Evolutionary conservation across 2,797 vertebrate genomes (phyloP).

Genomic region (Hippopotamyrus pictus): DNA sequence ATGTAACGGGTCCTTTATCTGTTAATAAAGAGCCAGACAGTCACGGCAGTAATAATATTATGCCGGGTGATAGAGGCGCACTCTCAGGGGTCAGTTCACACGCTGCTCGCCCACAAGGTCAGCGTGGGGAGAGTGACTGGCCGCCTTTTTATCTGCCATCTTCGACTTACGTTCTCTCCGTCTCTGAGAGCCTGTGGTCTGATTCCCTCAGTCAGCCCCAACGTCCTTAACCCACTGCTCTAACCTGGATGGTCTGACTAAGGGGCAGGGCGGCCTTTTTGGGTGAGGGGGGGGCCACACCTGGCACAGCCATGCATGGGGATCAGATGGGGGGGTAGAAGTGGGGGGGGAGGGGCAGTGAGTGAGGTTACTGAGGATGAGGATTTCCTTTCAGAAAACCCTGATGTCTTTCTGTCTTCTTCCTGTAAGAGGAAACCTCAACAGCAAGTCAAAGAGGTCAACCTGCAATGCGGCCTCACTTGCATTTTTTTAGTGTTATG

Average conservation of each 20-base stretch:
- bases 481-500: not conserved
- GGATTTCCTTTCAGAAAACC: not conserved
- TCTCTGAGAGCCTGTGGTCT: slow-evolving; percentile 26
- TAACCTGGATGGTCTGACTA: not conserved
- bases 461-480: not conserved
- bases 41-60: slow-evolving; percentile 14
- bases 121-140: slow-evolving; percentile 55
- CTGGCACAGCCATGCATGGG: not conserved
- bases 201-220: not conserved
- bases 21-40: slow-evolving; percentile 4
- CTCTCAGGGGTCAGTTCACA: slow-evolving; percentile 61
- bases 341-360: not conserved
- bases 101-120: slow-evolving; percentile 53
- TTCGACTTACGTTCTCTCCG: slow-evolving; percentile 24
- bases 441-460: not conserved
- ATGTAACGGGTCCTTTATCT: slow-evolving; percentile 10
- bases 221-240: not conserved
- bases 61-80: slow-evolving; percentile 56
- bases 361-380: not conserved
- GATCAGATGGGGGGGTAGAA: not conserved
- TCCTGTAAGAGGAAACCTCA: not conserved
- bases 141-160: slow-evolving; percentile 24
- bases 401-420: not conserved
- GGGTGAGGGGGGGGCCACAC: not conserved
- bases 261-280: not conserved